These are phyloP conservation scores for Protodeltote pygarga DNA, from an alignment of 2,888 invertebrate genomes.

Conservation along the genomic window DNA sequence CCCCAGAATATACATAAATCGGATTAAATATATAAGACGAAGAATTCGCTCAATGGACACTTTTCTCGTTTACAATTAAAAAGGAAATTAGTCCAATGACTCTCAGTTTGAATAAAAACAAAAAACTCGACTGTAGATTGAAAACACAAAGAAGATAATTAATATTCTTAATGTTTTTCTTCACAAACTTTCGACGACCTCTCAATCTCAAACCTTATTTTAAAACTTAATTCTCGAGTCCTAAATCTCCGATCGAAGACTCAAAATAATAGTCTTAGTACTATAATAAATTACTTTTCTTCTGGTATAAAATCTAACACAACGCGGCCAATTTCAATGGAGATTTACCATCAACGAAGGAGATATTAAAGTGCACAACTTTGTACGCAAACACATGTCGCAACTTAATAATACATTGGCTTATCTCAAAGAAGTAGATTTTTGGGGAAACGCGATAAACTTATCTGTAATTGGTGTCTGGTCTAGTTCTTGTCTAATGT, in stretches of 20 bases:
- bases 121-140: slow-evolving; percentile 10
- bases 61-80: slow-evolving; percentile 20
- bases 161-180: slow-evolving; percentile 28
- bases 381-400: too few relatives aligned
- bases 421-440: too few relatives aligned
- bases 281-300: background rate
- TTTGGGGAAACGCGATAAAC: too few relatives aligned
- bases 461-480: too few relatives aligned
- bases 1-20: slow-evolving; percentile 14
- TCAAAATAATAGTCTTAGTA: background rate
- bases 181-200: slow-evolving; percentile 5
- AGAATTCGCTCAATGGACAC: slow-evolving; percentile 8
- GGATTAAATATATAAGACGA: slow-evolving; percentile 25
- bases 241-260: background rate
- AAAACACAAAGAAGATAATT: slow-evolving; percentile 28
- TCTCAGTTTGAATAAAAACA: background rate
- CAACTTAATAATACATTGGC: too few relatives aligned
- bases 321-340: too few relatives aligned
- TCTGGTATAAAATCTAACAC: too few relatives aligned
- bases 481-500: too few relatives aligned
- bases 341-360: too few relatives aligned
- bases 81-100: slow-evolving; percentile 13
- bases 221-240: background rate
- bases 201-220: slow-evolving; percentile 1
- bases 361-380: too few relatives aligned